Evolutionary conservation across 2,113 vertebrate genomes (phyloP), one percentile per base, ranked within the genome.

Genomic region (Centropus bengalensis): DNA sequence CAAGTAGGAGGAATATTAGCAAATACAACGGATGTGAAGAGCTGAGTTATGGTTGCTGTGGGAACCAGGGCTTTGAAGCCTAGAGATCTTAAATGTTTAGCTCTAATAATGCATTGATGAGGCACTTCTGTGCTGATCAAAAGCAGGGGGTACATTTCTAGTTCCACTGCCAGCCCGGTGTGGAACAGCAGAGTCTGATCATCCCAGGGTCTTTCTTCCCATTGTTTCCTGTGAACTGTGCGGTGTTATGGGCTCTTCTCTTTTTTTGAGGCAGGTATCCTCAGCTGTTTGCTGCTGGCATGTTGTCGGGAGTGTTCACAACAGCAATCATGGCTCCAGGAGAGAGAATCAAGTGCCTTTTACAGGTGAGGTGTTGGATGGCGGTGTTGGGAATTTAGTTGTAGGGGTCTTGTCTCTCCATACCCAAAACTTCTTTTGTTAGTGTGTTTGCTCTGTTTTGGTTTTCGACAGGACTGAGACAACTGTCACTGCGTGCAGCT

Each of bases 311-410:
- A 18, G 97, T 99, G 42, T 99, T 99, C 96, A 99, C 99, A 45
- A 99, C 99, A 10, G 99, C 94, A 84, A 99, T 99, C 96, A 99
- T 99, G 99, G 98, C 99, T 94, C 99, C 99, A 32, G 99, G 99
- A 95, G 99, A 99, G 96, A 98, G 99, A 76, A 99, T 99, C 96
- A 99, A 99, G 97, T 99, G 99, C 95, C 98, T 99, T 79, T 98
- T 99, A 79, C 99, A 99, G 98, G 99, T 99, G 94, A 98, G 97
- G 40, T 38, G 27, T 54, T 87, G 71, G 30, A 18, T 78, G 58
- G 22, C 87, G 54, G 28, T 13, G 26, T 26, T 45, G 64, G 54
- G 55, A 91, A 49, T 82, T 93, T 63, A 55, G 86, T 68, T 66
- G 64, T 40, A 91, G 62, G 17, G 45, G 8, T 58, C 26, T 78